These are phyloP conservation scores for Patiria miniata DNA, from an alignment of 35 echinoderm and acorn worm genomes.

Conservation along the genomic window DNA sequence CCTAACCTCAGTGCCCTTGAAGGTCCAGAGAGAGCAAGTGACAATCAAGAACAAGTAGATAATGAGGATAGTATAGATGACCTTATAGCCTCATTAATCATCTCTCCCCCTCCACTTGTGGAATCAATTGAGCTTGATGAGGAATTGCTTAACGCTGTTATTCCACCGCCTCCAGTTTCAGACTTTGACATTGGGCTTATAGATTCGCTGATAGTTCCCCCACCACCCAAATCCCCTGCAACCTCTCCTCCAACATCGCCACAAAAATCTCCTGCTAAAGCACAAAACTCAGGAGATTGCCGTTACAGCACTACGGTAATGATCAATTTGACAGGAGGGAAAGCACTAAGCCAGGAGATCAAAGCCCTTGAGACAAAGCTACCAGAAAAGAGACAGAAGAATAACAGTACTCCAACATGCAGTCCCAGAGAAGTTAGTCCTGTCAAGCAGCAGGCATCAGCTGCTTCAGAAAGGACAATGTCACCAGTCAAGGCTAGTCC, in stretches of 20 bases:
- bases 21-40: constrained; percentile 11
- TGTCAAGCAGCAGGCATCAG: neutral
- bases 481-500: neutral
- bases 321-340: constrained; percentile 2
- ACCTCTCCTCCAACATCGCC: neutral
- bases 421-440: neutral
- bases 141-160: constrained; percentile 53
- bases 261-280: neutral
- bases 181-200: constrained; percentile 64
- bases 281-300: neutral
- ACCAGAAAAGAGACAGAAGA: neutral
- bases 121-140: constrained; percentile 49
- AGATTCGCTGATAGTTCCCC: constrained; percentile 7
- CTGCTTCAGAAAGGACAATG: neutral
- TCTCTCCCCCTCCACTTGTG: constrained; percentile 76
- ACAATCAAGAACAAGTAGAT: neutral
- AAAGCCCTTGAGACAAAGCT: neutral
- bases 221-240: neutral
- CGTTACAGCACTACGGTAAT: neutral
- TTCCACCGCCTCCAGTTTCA: constrained; percentile 70
- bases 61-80: constrained; percentile 55
- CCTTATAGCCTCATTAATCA: constrained; percentile 72
- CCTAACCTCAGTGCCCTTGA: constrained; percentile 56
- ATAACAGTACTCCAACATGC: neutral
- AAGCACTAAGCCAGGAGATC: neutral